phyloP scores from a whole-genome alignment of 2,888 invertebrate species.

The Stenchaetothrips biformis region DNA sequence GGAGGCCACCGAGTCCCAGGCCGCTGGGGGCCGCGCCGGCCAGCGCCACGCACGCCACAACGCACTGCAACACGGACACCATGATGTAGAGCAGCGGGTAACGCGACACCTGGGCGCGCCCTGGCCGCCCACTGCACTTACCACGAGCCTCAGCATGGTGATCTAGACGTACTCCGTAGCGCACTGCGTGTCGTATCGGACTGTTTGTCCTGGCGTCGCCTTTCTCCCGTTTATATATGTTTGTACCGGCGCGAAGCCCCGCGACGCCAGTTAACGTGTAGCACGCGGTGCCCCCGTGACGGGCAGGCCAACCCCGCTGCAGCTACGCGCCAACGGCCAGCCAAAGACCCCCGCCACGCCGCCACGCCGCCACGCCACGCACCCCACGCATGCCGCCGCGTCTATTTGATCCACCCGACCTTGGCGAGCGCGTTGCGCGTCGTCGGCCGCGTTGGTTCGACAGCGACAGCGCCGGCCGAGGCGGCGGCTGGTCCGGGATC shows the following conservation, averaged over 20 bases:
- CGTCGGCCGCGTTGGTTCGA: background rate
- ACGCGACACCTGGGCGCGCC: background rate
- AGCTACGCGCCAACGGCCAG: background rate
- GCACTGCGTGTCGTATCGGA: background rate
- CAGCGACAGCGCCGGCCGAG: too few species aligned
- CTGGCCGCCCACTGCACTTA: background rate
- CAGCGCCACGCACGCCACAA: background rate
- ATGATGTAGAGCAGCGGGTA: background rate
- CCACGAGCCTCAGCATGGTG: slow-evolving; percentile 12
- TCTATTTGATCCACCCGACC: background rate
- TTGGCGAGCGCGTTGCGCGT: background rate
- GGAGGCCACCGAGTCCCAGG: background rate
- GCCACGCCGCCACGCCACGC: background rate
- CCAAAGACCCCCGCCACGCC: background rate
- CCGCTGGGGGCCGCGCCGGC: background rate
- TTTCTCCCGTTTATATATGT: background rate
- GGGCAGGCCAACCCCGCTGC: background rate
- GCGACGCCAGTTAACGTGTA: background rate
- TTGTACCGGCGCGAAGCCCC: too few species aligned
- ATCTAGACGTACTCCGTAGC: background rate
- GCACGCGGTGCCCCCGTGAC: slow-evolving; percentile 3
- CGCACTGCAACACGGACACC: background rate
- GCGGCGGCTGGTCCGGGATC: too few species aligned
- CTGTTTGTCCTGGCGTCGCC: background rate
- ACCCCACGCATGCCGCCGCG: slow-evolving; percentile 2